A percentile compares a stretch with the other conserved stretches of the same genome.
Evolutionary conservation across 2,113 vertebrate species (phyloP).

Genomic region (Sula dactylatra): DNA sequence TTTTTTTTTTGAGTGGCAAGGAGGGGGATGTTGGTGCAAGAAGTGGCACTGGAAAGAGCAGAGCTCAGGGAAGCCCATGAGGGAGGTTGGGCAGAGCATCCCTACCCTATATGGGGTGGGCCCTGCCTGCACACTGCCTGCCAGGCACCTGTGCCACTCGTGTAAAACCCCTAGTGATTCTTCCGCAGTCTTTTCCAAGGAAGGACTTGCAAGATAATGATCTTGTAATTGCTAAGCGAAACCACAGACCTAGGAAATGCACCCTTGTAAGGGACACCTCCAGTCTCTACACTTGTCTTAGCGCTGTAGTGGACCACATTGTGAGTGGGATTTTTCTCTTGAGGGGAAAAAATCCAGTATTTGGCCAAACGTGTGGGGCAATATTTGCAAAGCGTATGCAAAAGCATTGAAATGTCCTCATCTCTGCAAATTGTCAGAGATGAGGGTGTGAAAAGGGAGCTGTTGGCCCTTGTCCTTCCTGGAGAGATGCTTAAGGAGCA

Average conservation of each 20-base stretch:
- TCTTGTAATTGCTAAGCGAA: background rate
- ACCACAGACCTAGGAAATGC: background rate
- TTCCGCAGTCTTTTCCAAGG: background rate
- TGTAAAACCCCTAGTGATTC: background rate
- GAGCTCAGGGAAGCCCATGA: background rate
- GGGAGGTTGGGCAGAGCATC: background rate
- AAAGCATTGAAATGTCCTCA: background rate
- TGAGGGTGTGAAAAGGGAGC: background rate
- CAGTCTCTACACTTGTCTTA: background rate
- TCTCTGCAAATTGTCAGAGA: background rate
- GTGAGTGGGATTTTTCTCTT: background rate
- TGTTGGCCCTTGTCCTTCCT: background rate
- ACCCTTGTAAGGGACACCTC: background rate
- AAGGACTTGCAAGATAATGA: background rate
- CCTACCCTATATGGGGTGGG: accelerated
- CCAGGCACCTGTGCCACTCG: background rate
- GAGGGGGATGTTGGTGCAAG: background rate
- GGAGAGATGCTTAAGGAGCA: background rate
- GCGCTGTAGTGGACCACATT: background rate
- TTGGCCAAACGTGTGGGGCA: background rate
- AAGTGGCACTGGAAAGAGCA: background rate
- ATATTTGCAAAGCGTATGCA: background rate
- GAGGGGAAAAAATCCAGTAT: background rate
- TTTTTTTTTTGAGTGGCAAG: background rate
- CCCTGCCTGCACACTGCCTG: background rate